Evolutionary conservation across 2,888 invertebrate species (phyloP), one percentile per base, ranked within the genome.

Genomic region (Hesperia comma): DNA sequence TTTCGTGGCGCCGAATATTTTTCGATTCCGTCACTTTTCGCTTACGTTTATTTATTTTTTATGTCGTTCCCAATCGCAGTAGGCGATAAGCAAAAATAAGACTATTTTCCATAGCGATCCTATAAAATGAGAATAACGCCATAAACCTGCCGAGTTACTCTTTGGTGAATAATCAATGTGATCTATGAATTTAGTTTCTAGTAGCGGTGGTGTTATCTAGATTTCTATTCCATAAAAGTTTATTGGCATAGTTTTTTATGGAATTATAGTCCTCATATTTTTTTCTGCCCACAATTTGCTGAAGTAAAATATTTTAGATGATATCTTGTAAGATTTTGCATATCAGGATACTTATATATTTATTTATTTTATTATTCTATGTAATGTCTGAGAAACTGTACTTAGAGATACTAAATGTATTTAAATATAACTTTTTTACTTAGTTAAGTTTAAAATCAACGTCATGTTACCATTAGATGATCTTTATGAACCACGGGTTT

Each of bases 1-100:
- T 76, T 71, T 74, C 74, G 72, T 72, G 70, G 68, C 71, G 63
- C 72, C 56, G 69, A 74, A 73, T 73, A 72, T 74, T 72, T 74
- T 69, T 69, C 71, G 72, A 69, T 71, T 68, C 67, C 68, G 70
- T 71, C 70, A 71, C 71, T 62, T 69, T 68, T 68, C 71, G 53
- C 60, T 66, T 46, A 68, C 71, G 70, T 73, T 73, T 74, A 72
- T 74, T 74, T 75, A 71, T 74, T 74, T 74, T 72, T 61, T 68
- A 61, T 54, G 66, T 33, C 60, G 54, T 58, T 69, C 58, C 51
- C 61, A 62, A 62, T 67, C 62, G 62, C 58, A 40, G 21, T 26
- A 33, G 40, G 56, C 55, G 46, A 57, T 56, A 40, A 49, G 33
- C 32, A 54, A 61, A 67, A 56, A 67, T 61, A 66, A 54, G 33